Percentiles rank a stretch among this genome's conserved stretches.
Conservation (phyloP, 2,888 invertebrate species). For the Beris chalybata region DNA sequence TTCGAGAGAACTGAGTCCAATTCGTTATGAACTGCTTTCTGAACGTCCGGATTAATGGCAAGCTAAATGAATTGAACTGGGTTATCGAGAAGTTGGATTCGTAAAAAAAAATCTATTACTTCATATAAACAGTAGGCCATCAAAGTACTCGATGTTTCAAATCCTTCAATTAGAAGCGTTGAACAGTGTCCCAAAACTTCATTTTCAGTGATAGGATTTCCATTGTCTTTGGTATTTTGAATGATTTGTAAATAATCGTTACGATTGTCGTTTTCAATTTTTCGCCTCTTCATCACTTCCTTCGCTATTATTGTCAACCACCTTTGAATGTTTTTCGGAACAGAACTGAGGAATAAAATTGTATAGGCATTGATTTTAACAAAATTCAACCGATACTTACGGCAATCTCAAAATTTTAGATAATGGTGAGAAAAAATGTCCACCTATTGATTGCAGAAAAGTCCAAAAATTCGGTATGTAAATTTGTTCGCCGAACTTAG, state of each 20-base stretch:
- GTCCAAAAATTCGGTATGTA: conserved; percentile 32
- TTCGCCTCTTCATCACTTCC: conserved; percentile 22
- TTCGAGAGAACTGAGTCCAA: conserved; percentile 18
- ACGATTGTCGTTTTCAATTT: conserved; percentile 7
- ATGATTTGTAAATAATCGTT: conserved; percentile 29
- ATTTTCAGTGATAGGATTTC: conserved; percentile 1
- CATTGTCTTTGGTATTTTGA: conserved; percentile 24
- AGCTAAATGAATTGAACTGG: conserved; percentile 5
- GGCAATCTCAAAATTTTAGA: conserved; percentile 20
- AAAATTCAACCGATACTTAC: conserved; percentile 8
- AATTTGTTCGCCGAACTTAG: conserved; percentile 29
- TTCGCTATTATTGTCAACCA: conserved; percentile 25
- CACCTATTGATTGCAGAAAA: conserved; percentile 22
- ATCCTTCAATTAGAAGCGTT: conserved; percentile 36
- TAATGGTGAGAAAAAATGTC: conserved; percentile 15
- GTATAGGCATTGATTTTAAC: not conserved
- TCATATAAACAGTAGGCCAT: conserved; percentile 36
- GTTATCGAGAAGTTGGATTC: not conserved
- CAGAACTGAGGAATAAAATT: conserved; percentile 1
- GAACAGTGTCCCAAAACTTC: conserved; percentile 31
- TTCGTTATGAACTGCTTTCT: conserved; percentile 22
- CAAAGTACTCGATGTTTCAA: conserved; percentile 36
- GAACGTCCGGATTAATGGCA: conserved; percentile 19
- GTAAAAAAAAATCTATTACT: conserved; percentile 3
- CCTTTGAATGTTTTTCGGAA: conserved; percentile 28